phyloP scores from a whole-genome alignment of 1,140 invertebrate species.

The Drosophila seguyi region DNA sequence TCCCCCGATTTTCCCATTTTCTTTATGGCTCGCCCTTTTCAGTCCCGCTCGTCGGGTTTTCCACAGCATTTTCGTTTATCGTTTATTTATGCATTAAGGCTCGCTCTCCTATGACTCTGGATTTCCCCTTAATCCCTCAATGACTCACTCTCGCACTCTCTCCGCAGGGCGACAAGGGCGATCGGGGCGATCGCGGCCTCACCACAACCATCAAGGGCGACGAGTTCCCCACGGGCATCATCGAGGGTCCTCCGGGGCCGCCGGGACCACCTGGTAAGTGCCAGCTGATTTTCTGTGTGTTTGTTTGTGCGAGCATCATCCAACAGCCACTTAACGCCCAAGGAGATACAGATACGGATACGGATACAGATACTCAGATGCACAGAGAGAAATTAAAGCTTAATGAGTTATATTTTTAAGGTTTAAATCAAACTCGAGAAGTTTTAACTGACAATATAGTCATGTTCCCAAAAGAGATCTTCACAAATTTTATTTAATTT shows the following conservation, averaged over 20 bases:
- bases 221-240: constrained; percentile 95
- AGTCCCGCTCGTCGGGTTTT: constrained; percentile 39
- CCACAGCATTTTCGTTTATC: constrained; percentile 69
- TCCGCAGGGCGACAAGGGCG: constrained; percentile 93
- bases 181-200: constrained; percentile 95
- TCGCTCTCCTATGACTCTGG: constrained; percentile 8
- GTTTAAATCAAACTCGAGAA: not conserved
- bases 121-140: constrained; percentile 65
- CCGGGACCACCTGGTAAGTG: constrained; percentile 93
- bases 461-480: not conserved
- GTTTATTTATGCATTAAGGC: constrained; percentile 78
- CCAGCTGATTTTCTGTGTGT: constrained; percentile 48
- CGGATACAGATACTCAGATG: constrained; percentile 2
- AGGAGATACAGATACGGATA: constrained; percentile 26
- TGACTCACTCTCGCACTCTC: constrained; percentile 60
- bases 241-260: constrained; percentile 96
- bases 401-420: not conserved
- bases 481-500: not conserved
- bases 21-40: constrained; percentile 39
- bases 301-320: constrained; percentile 51
- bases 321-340: constrained; percentile 66
- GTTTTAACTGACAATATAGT: not conserved
- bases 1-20: constrained; percentile 63
- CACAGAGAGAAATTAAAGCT: not conserved
- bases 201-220: constrained; percentile 96